Percentiles rank a stretch among this genome's conserved stretches.
These are phyloP conservation scores for Galeopsomyia nigrocyanea DNA, from an alignment of 2,888 invertebrate species.

Conservation along the genomic window DNA sequence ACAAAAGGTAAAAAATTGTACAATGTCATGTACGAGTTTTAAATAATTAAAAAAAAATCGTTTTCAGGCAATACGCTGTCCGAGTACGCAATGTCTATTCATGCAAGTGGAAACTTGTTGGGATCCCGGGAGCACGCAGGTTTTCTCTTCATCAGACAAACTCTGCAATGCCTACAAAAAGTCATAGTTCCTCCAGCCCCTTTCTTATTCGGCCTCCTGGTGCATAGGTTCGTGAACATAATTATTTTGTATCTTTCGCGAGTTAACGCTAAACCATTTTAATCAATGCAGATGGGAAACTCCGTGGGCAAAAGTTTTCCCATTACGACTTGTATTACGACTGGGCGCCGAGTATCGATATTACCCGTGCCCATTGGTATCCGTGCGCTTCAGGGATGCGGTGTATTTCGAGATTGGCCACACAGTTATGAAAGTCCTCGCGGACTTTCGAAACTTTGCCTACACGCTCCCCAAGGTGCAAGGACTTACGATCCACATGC, in stretches of 20 bases:
- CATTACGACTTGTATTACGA: slow-evolving; percentile 80
- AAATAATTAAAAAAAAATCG: not conserved
- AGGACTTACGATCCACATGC: slow-evolving; percentile 86
- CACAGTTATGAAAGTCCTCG: slow-evolving; percentile 88
- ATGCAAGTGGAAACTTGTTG: slow-evolving; percentile 74
- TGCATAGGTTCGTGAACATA: slow-evolving; percentile 72
- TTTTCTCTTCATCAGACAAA: slow-evolving; percentile 84
- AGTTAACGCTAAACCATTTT: not conserved
- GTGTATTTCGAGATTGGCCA: slow-evolving; percentile 89
- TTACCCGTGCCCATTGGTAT: slow-evolving; percentile 87
- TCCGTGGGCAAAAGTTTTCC: slow-evolving; percentile 87
- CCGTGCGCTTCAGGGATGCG: slow-evolving; percentile 81
- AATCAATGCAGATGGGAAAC: slow-evolving; percentile 75
- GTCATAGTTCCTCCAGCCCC: slow-evolving; percentile 80
- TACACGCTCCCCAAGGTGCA: slow-evolving; percentile 84
- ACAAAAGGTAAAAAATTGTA: slow-evolving; percentile 69
- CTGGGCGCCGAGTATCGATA: slow-evolving; percentile 88
- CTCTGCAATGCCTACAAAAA: slow-evolving; percentile 85
- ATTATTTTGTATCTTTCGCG: not conserved
- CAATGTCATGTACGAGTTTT: not conserved
- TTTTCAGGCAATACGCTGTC: slow-evolving; percentile 76
- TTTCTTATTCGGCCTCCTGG: slow-evolving; percentile 82
- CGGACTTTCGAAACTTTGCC: slow-evolving; percentile 87
- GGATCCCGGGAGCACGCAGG: slow-evolving; percentile 83
- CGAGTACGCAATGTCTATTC: slow-evolving; percentile 79